A percentile compares a stretch with the other conserved stretches of the same genome.
Conservation (phyloP, 2,797 vertebrate species). For the Champsocephalus gunnari region DNA sequence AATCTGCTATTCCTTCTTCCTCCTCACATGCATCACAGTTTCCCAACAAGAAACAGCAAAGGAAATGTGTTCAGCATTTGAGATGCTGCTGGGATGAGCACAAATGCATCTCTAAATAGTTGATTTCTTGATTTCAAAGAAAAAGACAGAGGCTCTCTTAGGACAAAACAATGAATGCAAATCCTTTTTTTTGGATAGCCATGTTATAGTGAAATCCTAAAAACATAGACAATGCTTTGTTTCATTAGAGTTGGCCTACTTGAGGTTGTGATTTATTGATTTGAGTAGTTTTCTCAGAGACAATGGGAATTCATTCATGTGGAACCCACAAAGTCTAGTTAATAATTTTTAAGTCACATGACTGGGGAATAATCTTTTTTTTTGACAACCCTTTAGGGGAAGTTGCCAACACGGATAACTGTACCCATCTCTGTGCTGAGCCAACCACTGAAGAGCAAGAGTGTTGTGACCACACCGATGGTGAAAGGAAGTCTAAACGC, state of each 20-base stretch:
- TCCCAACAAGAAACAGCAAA: not conserved
- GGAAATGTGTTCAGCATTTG: not conserved
- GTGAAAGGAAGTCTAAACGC: slow-evolving; percentile 96
- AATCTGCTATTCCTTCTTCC: not conserved
- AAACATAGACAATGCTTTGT: no score
- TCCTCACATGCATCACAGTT: not conserved
- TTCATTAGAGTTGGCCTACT: no score
- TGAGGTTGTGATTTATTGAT: not conserved
- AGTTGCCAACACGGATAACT: slow-evolving; percentile 94
- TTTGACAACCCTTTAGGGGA: slow-evolving; percentile 85
- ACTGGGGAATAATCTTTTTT: not conserved
- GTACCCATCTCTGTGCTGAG: slow-evolving; percentile 96
- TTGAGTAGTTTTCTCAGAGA: slow-evolving; percentile 6
- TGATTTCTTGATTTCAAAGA: not conserved
- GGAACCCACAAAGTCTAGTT: not conserved
- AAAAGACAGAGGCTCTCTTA: no score
- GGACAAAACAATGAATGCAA: no score
- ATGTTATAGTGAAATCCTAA: no score
- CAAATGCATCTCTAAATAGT: not conserved
- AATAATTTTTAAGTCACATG: not conserved
- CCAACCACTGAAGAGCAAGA: slow-evolving; percentile 97
- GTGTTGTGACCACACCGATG: slow-evolving; percentile 93
- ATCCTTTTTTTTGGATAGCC: no score
- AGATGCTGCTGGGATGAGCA: not conserved
- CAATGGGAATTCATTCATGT: not conserved